These are phyloP conservation scores for Lineus longissimus DNA, from an alignment of 1,140 invertebrate genomes.

Conservation along the genomic window DNA sequence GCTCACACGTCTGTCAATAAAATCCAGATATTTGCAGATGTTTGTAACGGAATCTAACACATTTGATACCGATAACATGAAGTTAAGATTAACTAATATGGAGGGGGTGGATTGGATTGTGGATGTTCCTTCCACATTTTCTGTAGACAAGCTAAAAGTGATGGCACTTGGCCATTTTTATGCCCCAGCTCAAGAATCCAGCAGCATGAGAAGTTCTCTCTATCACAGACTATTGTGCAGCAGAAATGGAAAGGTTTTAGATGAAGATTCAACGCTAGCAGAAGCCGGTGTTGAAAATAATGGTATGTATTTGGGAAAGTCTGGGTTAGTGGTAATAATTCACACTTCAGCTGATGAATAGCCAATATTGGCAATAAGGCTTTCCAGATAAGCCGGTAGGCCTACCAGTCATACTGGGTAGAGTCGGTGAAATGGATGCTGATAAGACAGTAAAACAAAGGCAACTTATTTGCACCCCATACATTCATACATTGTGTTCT, in stretches of 20 bases:
- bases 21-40: too few relatives aligned
- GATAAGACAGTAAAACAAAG: neutral
- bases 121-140: slow-evolving; percentile 42
- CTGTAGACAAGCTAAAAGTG: slow-evolving; percentile 51
- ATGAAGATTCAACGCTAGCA: slow-evolving; percentile 39
- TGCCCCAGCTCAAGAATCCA: neutral
- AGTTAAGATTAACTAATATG: slow-evolving; percentile 44
- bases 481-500: slow-evolving; percentile 9
- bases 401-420: neutral
- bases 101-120: slow-evolving; percentile 39
- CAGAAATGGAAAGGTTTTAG: slow-evolving; percentile 36
- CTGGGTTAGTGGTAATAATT: neutral
- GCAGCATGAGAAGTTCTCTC: slow-evolving; percentile 45
- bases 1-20: too few relatives aligned
- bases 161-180: slow-evolving; percentile 39
- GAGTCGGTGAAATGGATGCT: neutral
- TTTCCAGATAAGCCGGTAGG: neutral
- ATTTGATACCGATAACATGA: slow-evolving; percentile 22
- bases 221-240: slow-evolving; percentile 50
- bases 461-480: too few relatives aligned
- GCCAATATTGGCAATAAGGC: neutral
- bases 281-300: slow-evolving; percentile 48
- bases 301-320: slow-evolving; percentile 27
- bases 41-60: too few relatives aligned
- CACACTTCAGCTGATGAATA: neutral